Conservation (phyloP, 2,113 vertebrate genomes). For the Tamias sibiricus region DNA sequence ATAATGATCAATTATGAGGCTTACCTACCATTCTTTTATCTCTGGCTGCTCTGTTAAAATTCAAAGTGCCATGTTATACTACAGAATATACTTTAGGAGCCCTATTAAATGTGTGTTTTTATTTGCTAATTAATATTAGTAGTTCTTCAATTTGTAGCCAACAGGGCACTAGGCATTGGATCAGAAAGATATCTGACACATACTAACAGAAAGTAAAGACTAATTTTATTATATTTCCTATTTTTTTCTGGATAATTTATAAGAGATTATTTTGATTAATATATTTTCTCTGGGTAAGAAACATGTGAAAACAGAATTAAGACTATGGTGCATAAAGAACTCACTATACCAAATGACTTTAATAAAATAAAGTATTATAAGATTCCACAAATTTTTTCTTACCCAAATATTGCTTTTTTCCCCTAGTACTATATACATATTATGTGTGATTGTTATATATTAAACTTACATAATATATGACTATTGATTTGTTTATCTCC, state of each 20-base stretch:
- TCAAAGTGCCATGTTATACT: slow-evolving; percentile 43
- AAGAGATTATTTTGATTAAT: slow-evolving; percentile 1
- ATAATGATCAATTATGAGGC: slow-evolving; percentile 70
- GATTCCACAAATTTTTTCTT: background rate
- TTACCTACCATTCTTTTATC: slow-evolving; percentile 62
- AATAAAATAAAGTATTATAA: background rate
- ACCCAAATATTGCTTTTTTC: background rate
- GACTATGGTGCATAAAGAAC: background rate
- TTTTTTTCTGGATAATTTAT: slow-evolving; percentile 41
- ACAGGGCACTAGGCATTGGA: background rate
- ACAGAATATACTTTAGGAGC: slow-evolving; percentile 49
- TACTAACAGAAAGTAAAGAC: slow-evolving; percentile 19
- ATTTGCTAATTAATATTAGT: slow-evolving; percentile 72
- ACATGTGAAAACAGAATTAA: slow-evolving; percentile 18
- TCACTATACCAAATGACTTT: background rate
- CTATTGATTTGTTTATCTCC: too few species aligned
- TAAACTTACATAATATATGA: background rate
- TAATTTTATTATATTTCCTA: slow-evolving; percentile 2
- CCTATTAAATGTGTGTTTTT: slow-evolving; percentile 60
- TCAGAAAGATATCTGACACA: slow-evolving; percentile 21
- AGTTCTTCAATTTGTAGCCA: slow-evolving; percentile 39
- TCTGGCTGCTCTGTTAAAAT: slow-evolving; percentile 68
- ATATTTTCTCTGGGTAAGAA: background rate
- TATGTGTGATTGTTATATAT: background rate
- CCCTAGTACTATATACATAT: background rate